These are phyloP conservation scores for Carassius gibelio DNA, from an alignment of 2,113 vertebrate genomes.

Conservation along the genomic window DNA sequence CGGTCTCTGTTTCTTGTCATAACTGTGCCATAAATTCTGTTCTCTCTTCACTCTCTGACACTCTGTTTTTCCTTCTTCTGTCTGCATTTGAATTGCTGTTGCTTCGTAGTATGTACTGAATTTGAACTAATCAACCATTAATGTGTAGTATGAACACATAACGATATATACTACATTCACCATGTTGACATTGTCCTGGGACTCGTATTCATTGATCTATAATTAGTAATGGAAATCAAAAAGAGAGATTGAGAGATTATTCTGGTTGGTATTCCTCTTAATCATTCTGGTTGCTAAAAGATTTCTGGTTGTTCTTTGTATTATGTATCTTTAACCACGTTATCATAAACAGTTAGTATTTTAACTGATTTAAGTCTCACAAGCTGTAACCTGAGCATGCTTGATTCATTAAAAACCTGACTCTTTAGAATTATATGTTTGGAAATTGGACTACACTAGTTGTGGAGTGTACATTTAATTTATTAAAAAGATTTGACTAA, in stretches of 20 bases:
- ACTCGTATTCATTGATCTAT: background rate
- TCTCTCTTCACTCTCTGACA: background rate
- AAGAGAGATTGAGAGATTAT: background rate
- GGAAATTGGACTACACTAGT: too few relatives aligned
- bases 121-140: background rate
- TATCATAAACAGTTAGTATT: too few relatives aligned
- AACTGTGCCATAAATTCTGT: slow-evolving; percentile 51
- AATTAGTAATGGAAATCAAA: background rate
- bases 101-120: background rate
- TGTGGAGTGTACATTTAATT: too few relatives aligned
- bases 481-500: too few relatives aligned
- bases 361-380: too few relatives aligned
- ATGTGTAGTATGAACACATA: background rate
- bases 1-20: slow-evolving; percentile 18
- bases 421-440: too few relatives aligned
- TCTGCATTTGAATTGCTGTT: background rate
- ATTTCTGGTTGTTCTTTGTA: too few relatives aligned
- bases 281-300: background rate
- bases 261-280: background rate
- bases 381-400: too few relatives aligned
- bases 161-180: background rate
- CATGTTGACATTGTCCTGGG: background rate
- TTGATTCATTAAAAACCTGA: too few relatives aligned
- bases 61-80: background rate
- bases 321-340: too few relatives aligned